A percentile compares a stretch with the other conserved stretches of the same genome.
Evolutionary conservation across 2,888 invertebrate genomes (phyloP).

Genomic region (Elaeidobius kamerunicus): DNA sequence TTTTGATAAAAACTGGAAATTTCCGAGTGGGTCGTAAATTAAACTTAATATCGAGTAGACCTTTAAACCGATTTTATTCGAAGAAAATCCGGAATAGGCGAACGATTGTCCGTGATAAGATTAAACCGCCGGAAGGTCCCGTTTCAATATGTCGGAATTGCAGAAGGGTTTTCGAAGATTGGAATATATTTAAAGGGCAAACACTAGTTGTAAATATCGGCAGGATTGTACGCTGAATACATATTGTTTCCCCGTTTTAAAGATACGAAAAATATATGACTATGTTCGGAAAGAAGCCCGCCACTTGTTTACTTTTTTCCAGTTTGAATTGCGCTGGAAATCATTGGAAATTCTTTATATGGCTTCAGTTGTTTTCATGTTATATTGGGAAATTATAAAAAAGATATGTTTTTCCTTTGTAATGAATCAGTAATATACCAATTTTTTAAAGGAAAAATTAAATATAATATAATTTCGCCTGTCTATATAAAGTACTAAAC

Average conservation of each 20-base stretch:
- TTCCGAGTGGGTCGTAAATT: too few relatives aligned
- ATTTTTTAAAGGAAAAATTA: too few relatives aligned
- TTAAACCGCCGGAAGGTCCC: slow-evolving; percentile 8
- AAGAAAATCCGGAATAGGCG: neutral
- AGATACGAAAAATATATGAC: slow-evolving; percentile 10
- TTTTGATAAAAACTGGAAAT: too few relatives aligned
- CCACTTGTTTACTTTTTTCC: slow-evolving; percentile 1
- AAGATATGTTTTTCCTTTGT: too few relatives aligned
- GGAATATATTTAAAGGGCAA: slow-evolving; percentile 19
- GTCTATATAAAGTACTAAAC: too few relatives aligned
- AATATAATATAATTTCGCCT: too few relatives aligned
- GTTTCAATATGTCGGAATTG: slow-evolving; percentile 14
- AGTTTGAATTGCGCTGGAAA: neutral
- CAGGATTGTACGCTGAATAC: slow-evolving; percentile 13
- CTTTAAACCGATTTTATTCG: neutral
- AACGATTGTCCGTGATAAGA: slow-evolving; percentile 10
- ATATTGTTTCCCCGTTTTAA: slow-evolving; percentile 10
- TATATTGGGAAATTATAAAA: neutral
- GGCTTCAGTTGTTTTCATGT: neutral
- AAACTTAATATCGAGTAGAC: neutral
- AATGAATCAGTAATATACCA: neutral
- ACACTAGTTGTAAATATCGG: slow-evolving; percentile 18
- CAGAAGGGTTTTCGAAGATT: slow-evolving; percentile 10
- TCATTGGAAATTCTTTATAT: neutral
- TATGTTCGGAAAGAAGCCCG: neutral